Base-by-base conservation (phyloP, 2,888 invertebrate genomes). In the Drosophila birchii region DNA sequence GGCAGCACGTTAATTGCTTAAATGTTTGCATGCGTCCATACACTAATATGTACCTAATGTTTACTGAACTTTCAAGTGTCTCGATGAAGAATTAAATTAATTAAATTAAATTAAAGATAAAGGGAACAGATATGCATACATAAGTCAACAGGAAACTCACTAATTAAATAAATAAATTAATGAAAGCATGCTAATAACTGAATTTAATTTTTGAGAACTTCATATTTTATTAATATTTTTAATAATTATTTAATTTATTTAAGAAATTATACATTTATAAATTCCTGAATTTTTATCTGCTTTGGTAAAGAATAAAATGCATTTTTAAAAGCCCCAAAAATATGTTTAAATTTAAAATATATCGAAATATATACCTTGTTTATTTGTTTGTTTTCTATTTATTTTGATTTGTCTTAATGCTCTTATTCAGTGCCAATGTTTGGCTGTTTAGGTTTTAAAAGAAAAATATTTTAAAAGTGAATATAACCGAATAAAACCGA, bases 1-100 rank as follows among this genome's bases (percentile, higher is more conserved):
- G 69, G 38, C 7, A 34, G 23, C 70, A 70, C 58, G 67, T 57
- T 68, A 68, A 68, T 68, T 68, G 57, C 5, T 23, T 16, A 49
- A 71, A 43, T 43, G 71, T 66, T 68, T 68, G 68, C 71, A 26
- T 47, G 39, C 45, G 39, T 56, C 18, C 63, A 39, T 34, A 51
- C 4, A 26, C 23, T 23, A 23, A 23, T 23, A 29, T 29, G 11
- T 20, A 34, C 3, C 51, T 34, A 0, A 23, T 51, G 51, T 34
- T 51, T 34, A 51, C 34, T 23, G 20, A 36, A 23, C 34, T 34
- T 51, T 23, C 12, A 51, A 51, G 51, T 23, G 51, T 34, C 34
- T 34, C 20, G 34, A 16, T 16, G 20, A 51, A 51, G 34, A 23
- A 34, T 5, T 51, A 16, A 34, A 34, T 51, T 51, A 16, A n/a